Percentiles rank a stretch among this genome's conserved stretches.
phyloP scores from a whole-genome alignment of 2,888 invertebrate species.

The Gibbula magus region DNA sequence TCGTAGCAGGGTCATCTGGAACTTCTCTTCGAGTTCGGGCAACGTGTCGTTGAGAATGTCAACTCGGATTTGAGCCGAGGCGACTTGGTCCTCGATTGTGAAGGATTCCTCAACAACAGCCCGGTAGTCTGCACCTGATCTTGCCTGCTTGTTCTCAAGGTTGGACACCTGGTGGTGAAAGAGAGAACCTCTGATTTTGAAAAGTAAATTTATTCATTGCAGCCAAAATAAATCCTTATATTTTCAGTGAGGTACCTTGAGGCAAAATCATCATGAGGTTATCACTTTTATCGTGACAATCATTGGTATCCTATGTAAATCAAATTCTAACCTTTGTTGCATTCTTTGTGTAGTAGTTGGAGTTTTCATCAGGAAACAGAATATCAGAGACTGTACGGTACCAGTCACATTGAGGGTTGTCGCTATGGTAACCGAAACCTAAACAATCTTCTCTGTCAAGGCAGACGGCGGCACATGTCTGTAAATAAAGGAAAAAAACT shows the following conservation, averaged over 20 bases:
- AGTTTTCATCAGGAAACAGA: neutral
- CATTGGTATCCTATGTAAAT: neutral
- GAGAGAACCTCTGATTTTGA: neutral
- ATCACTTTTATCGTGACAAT: neutral
- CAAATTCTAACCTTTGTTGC: conserved; percentile 25
- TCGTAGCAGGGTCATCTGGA: conserved; percentile 53
- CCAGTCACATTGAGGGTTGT: neutral
- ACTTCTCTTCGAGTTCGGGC: conserved; percentile 70
- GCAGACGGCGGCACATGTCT: conserved; percentile 68
- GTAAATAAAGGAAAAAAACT: conserved; percentile 30
- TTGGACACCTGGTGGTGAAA: conserved; percentile 48
- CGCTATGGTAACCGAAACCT: conserved; percentile 43
- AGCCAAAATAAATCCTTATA: too few relatives aligned
- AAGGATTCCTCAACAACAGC: conserved; percentile 57
- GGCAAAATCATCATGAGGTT: too few relatives aligned
- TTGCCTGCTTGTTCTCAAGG: conserved; percentile 58
- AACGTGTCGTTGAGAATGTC: conserved; percentile 62
- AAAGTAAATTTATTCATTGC: too few relatives aligned
- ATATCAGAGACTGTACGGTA: conserved; percentile 17
- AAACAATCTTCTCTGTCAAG: conserved; percentile 56
- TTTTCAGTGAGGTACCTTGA: too few relatives aligned
- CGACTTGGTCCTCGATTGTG: conserved; percentile 59
- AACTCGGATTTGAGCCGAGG: conserved; percentile 59
- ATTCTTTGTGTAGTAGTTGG: conserved; percentile 32
- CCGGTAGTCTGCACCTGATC: conserved; percentile 62